Conservation (phyloP, 2,113 vertebrate species). For the Toxotes jaculatrix region DNA sequence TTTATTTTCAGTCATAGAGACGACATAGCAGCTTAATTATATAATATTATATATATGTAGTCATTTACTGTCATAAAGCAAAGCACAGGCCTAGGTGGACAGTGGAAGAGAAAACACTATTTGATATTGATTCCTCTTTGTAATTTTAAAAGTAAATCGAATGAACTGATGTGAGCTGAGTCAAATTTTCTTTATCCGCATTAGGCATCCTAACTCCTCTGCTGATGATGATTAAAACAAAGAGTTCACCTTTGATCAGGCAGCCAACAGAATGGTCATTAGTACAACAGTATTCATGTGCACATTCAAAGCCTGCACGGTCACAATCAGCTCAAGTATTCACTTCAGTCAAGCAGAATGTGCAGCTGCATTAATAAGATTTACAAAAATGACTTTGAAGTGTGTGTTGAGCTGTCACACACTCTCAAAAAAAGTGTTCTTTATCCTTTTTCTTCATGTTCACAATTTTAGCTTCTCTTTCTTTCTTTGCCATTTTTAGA, state of each 20-base stretch:
- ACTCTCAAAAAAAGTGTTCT: not conserved
- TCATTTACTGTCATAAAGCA: too few species aligned
- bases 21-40: too few species aligned
- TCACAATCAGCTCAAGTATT: not conserved
- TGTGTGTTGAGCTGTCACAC: not conserved
- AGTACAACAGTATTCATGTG: not conserved
- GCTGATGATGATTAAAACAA: not conserved
- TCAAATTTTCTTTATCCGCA: too few species aligned
- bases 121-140: too few species aligned
- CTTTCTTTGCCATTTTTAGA: not conserved
- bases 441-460: not conserved
- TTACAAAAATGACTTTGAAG: not conserved
- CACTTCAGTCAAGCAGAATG: not conserved
- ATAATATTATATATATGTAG: too few species aligned
- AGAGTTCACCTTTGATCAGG: not conserved
- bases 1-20: too few species aligned
- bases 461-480: too few species aligned
- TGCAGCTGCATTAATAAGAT: conserved; percentile 21
- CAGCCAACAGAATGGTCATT: not conserved
- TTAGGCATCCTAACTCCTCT: not conserved
- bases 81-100: too few species aligned
- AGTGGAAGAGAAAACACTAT: too few species aligned
- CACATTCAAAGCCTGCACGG: not conserved
- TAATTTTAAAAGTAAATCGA: too few species aligned
- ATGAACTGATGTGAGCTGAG: too few species aligned